Evolutionary conservation across 2,888 invertebrate genomes (phyloP).

Genomic region (Drosophila testacea): DNA sequence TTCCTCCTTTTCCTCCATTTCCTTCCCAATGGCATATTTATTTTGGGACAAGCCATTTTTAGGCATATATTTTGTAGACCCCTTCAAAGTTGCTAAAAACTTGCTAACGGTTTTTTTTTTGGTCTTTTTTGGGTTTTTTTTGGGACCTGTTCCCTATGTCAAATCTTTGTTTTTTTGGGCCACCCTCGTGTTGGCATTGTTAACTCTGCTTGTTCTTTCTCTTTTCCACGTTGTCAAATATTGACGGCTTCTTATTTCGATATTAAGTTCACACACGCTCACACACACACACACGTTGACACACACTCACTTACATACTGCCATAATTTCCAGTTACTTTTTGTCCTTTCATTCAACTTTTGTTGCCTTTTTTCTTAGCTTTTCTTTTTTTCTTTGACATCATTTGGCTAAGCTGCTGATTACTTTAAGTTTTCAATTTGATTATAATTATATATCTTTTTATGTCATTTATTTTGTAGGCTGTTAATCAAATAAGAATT

Average conservation of each 20-base stretch:
- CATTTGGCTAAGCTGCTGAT: slow-evolving; percentile 47
- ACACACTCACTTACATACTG: background rate
- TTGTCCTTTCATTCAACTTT: slow-evolving; percentile 2
- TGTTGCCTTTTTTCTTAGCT: slow-evolving; percentile 5
- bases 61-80: slow-evolving; percentile 57
- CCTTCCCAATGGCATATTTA: slow-evolving; percentile 68
- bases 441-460: too few species aligned
- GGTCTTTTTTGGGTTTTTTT: background rate
- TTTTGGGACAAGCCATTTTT: slow-evolving; percentile 64
- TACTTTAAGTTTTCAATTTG: slow-evolving; percentile 31
- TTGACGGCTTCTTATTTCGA: slow-evolving; percentile 59
- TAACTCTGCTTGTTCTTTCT: slow-evolving; percentile 10
- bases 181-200: slow-evolving; percentile 32
- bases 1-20: slow-evolving; percentile 10
- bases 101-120: slow-evolving; percentile 27
- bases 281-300: slow-evolving; percentile 1
- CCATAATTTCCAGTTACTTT: slow-evolving; percentile 17
- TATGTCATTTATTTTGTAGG: too few species aligned
- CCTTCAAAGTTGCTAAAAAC: slow-evolving; percentile 41
- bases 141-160: slow-evolving; percentile 35
- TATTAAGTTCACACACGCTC: slow-evolving; percentile 42
- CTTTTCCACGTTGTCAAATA: slow-evolving; percentile 43
- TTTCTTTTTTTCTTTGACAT: slow-evolving; percentile 20
- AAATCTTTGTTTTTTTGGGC: slow-evolving; percentile 30
- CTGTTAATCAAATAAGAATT: too few species aligned